Percentiles rank a stretch among this genome's conserved stretches.
phyloP scores from a whole-genome alignment of 2,113 vertebrate genomes.

The Apeltes quadracus region DNA sequence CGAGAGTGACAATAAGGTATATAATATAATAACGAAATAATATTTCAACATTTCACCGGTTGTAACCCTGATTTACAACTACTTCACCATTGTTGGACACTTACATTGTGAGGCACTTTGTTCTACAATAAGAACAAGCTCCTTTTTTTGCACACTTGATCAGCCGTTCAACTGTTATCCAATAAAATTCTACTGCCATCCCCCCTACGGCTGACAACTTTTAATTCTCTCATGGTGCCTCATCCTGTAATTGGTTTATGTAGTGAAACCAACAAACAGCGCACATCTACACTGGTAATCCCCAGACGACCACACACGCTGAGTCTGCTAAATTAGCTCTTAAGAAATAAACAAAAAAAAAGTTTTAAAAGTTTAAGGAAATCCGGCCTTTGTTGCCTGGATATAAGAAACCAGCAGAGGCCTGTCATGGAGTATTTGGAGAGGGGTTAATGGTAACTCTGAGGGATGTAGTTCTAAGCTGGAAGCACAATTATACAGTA shows the following conservation, averaged over 20 bases:
- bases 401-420: slow-evolving; percentile 21
- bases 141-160: slow-evolving; percentile 3
- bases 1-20: not conserved
- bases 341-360: slow-evolving; percentile 27
- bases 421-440: slow-evolving; percentile 41
- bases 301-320: slow-evolving; percentile 42
- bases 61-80: not conserved
- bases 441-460: slow-evolving; percentile 31
- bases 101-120: not conserved
- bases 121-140: not conserved
- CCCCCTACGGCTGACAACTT: slow-evolving; percentile 51
- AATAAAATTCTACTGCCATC: slow-evolving; percentile 51
- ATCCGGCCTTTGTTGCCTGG: slow-evolving; percentile 7
- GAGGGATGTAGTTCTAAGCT: slow-evolving; percentile 34
- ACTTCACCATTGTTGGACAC: not conserved
- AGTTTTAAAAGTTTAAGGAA: slow-evolving; percentile 23
- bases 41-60: slow-evolving; percentile 4
- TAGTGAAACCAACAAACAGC: slow-evolving; percentile 54
- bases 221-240: slow-evolving; percentile 57
- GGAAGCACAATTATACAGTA: slow-evolving; percentile 21
- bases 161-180: slow-evolving; percentile 31
- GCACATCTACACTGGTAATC: slow-evolving; percentile 46
- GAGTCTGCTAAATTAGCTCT: slow-evolving; percentile 45
- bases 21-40: not conserved
- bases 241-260: slow-evolving; percentile 63